These are phyloP conservation scores for Xestobium rufovillosum DNA, from an alignment of 2,888 invertebrate species.

Conservation along the genomic window DNA sequence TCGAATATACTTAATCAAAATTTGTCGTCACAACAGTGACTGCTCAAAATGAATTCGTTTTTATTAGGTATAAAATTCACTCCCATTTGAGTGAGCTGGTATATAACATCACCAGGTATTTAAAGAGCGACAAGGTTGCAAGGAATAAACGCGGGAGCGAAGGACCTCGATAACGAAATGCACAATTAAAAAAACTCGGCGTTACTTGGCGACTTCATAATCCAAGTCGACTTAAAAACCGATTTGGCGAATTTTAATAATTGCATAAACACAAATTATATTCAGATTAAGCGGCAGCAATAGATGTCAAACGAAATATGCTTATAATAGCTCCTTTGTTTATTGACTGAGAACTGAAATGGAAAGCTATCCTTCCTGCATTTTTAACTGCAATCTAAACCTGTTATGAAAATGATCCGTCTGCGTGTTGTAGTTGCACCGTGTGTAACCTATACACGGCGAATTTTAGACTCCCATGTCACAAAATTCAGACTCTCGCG, in stretches of 20 bases:
- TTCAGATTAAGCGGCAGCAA: neutral
- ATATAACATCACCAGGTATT: too few species aligned
- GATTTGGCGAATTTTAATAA: neutral
- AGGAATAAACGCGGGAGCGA: too few species aligned
- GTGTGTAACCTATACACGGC: neutral
- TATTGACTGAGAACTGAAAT: slow-evolving; percentile 14
- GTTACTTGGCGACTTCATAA: too few species aligned
- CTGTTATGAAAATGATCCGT: slow-evolving; percentile 21
- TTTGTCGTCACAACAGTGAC: too few species aligned
- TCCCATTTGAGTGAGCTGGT: too few species aligned
- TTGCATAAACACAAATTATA: neutral
- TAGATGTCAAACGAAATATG: slow-evolving; percentile 7
- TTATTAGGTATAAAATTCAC: too few species aligned
- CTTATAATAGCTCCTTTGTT: slow-evolving; percentile 9
- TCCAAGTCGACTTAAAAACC: too few species aligned
- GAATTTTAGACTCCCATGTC: slow-evolving; percentile 3
- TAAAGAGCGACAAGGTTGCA: too few species aligned
- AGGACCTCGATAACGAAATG: too few species aligned
- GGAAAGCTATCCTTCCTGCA: slow-evolving; percentile 18
- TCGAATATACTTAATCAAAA: too few species aligned
- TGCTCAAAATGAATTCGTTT: too few species aligned
- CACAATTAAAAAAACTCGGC: too few species aligned
- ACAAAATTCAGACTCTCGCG: slow-evolving; percentile 2
- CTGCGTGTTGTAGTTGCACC: slow-evolving; percentile 10
- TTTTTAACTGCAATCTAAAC: slow-evolving; percentile 16